Evolutionary conservation across 1,140 invertebrate genomes (phyloP).

Genomic region (Arctopsyche grandis): DNA sequence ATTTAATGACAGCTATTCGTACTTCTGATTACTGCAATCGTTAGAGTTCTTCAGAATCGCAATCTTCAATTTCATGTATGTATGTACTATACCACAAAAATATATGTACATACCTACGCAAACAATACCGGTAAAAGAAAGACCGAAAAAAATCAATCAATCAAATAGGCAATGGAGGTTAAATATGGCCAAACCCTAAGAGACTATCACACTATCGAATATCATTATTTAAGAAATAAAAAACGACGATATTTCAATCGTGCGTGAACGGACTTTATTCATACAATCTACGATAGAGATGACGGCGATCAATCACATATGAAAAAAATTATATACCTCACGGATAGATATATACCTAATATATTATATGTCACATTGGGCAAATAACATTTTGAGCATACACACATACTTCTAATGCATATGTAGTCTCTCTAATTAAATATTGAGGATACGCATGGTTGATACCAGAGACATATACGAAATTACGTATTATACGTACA

Average conservation of each 20-base stretch:
- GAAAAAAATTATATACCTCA: too few species aligned
- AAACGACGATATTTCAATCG: constrained; percentile 21
- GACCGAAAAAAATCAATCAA: background rate
- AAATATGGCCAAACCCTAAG: background rate
- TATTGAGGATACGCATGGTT: background rate
- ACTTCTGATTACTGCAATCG: too few species aligned
- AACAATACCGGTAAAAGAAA: too few species aligned
- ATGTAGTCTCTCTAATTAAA: constrained; percentile 4
- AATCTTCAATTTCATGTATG: too few species aligned
- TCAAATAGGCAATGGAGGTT: background rate
- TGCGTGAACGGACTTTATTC: background rate
- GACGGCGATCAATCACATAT: background rate
- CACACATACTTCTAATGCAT: background rate
- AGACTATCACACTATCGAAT: constrained; percentile 17
- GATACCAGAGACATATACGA: too few species aligned
- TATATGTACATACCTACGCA: too few species aligned
- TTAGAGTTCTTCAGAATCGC: too few species aligned
- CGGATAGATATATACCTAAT: background rate
- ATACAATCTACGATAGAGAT: background rate
- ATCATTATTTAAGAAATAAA: constrained; percentile 8
- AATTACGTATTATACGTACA: background rate
- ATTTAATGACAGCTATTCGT: too few species aligned
- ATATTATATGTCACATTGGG: background rate
- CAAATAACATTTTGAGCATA: background rate
- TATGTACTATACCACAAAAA: too few species aligned